phyloP scores from a whole-genome alignment of 2,888 invertebrate species.

The Tetrapedia diversipes region DNA sequence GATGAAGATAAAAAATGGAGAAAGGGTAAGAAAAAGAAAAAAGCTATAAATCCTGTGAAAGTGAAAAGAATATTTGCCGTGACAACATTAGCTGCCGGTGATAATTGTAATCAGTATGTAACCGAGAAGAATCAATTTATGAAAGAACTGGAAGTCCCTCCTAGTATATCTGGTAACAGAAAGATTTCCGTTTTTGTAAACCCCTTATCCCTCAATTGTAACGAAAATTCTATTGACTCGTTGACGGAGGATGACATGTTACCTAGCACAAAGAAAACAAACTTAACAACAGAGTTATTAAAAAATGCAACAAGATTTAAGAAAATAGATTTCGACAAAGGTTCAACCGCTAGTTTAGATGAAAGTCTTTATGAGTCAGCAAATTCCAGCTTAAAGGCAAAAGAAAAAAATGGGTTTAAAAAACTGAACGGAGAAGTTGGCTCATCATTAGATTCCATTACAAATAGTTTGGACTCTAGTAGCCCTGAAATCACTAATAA shows the following conservation, averaged over 20 bases:
- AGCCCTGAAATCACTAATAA: conserved; percentile 77
- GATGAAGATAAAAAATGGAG: conserved; percentile 75
- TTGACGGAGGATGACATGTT: conserved; percentile 77
- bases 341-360: conserved; percentile 78
- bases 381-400: conserved; percentile 71
- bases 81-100: conserved; percentile 83
- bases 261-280: conserved; percentile 65
- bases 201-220: conserved; percentile 83
- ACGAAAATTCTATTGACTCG: conserved; percentile 80
- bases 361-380: conserved; percentile 80
- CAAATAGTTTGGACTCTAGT: conserved; percentile 80
- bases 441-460: conserved; percentile 79
- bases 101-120: conserved; percentile 82
- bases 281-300: conserved; percentile 74
- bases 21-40: conserved; percentile 75
- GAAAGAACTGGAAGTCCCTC: conserved; percentile 84
- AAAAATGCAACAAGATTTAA: conserved; percentile 80
- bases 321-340: conserved; percentile 77
- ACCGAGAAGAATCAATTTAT: conserved; percentile 82
- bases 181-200: conserved; percentile 88
- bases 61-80: conserved; percentile 84
- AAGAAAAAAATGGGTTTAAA: conserved; percentile 78
- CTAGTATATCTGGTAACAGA: conserved; percentile 83
- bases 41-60: conserved; percentile 80
- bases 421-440: conserved; percentile 77